Evolutionary conservation across 1,140 invertebrate genomes (phyloP).

Genomic region (Apis laboriosa): DNA sequence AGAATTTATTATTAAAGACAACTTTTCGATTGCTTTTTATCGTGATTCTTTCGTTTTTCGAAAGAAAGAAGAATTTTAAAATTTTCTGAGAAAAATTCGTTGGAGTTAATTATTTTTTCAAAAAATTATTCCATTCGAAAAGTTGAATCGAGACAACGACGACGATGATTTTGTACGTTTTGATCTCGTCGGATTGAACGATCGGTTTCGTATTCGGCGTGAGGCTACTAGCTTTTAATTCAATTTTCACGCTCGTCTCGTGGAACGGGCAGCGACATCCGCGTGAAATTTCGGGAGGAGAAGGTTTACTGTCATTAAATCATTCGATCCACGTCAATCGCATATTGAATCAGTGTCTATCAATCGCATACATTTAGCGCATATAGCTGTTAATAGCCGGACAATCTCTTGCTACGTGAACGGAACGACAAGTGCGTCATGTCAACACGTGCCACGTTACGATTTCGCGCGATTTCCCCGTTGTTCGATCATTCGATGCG

Average conservation of each 20-base stretch:
- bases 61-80: no score
- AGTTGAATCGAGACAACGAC: no score
- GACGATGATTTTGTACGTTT: background rate
- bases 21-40: no score
- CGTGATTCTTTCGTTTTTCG: no score
- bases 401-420: conserved; percentile 62
- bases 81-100: no score
- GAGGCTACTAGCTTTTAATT: conserved; percentile 51
- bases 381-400: conserved; percentile 59
- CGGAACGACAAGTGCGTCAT: conserved; percentile 64
- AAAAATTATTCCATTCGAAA: no score
- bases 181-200: background rate
- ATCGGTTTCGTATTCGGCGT: background rate
- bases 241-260: conserved; percentile 49
- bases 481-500: conserved; percentile 39
- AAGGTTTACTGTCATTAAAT: conserved; percentile 64
- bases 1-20: no score
- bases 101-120: no score
- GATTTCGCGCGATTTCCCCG: conserved; percentile 53
- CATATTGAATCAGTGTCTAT: conserved; percentile 67
- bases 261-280: conserved; percentile 27
- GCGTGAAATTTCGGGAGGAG: conserved; percentile 43
- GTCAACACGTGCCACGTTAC: conserved; percentile 53
- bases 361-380: conserved; percentile 57
- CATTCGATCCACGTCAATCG: conserved; percentile 67